Evolutionary conservation across 2,888 invertebrate genomes (phyloP).

Genomic region (Mantis religiosa): DNA sequence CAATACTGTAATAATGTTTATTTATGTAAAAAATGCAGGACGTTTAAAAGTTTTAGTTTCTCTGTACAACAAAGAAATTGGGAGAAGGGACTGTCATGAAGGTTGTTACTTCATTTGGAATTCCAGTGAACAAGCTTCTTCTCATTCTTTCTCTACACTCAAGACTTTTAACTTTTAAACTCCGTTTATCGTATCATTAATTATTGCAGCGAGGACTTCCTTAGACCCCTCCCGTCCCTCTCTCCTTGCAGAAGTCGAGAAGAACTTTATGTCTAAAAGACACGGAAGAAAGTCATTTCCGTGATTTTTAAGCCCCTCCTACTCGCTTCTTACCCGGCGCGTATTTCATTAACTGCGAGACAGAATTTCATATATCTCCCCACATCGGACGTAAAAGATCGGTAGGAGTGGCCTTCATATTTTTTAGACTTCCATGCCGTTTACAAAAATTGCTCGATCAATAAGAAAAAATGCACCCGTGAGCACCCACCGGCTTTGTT

Average conservation of each 20-base stretch:
- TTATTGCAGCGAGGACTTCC: not conserved
- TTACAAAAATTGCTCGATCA: not conserved
- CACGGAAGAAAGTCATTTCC: conserved; percentile 17
- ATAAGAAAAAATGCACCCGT: not conserved
- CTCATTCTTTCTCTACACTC: not conserved
- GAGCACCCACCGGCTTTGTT: too few relatives aligned
- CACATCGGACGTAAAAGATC: not conserved
- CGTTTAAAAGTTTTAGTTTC: not conserved
- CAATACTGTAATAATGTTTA: not conserved
- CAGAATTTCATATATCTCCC: not conserved
- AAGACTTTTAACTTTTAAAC: not conserved
- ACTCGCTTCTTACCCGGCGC: not conserved
- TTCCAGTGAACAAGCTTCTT: not conserved
- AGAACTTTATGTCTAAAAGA: not conserved
- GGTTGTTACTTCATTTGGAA: not conserved
- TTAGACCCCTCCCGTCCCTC: not conserved
- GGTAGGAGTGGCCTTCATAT: not conserved
- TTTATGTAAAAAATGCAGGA: not conserved
- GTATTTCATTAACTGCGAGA: conserved; percentile 10
- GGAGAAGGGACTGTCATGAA: not conserved
- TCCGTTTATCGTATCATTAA: not conserved
- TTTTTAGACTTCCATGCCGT: not conserved
- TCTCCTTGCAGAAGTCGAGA: not conserved
- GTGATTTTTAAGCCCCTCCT: not conserved
- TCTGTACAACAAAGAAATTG: not conserved